A percentile compares a stretch with the other conserved stretches of the same genome.
These are phyloP conservation scores for Drosophila lini DNA, from an alignment of 1,140 invertebrate genomes.

Conservation along the genomic window DNA sequence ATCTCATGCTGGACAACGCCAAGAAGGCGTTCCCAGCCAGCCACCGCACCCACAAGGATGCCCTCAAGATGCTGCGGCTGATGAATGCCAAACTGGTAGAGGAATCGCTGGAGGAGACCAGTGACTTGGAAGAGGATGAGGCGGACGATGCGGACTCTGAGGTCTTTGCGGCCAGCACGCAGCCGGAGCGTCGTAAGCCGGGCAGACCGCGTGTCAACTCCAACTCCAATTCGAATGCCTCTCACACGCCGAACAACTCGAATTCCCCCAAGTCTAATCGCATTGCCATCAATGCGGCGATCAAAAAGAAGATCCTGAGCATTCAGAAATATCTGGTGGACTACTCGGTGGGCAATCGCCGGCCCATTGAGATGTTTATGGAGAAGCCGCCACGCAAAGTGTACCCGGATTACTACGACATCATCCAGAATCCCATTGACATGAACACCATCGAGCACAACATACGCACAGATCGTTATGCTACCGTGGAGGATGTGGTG, in stretches of 20 bases:
- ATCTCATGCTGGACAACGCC: conserved; percentile 99
- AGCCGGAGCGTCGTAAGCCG: conserved; percentile 77
- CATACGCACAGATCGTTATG: conserved; percentile 90
- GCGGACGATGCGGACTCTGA: conserved; percentile 53
- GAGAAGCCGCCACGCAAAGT: conserved; percentile 97
- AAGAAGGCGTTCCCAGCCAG: conserved; percentile 95
- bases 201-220: conserved; percentile 84
- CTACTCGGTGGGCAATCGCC: conserved; percentile 91
- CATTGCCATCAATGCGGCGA: conserved; percentile 74
- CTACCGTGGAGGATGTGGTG: conserved; percentile 87
- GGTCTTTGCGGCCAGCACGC: conserved; percentile 40
- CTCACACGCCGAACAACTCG: conserved; percentile 83
- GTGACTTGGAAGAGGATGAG: conserved; percentile 73
- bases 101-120: conserved; percentile 76
- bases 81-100: conserved; percentile 83
- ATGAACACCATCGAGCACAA: conserved; percentile 97
- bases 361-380: conserved; percentile 96
- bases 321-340: conserved; percentile 91
- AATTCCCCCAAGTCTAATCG: conserved; percentile 77
- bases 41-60: conserved; percentile 93
- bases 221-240: conserved; percentile 84
- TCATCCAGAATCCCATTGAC: conserved; percentile 97
- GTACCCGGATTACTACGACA: conserved; percentile 98
- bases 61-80: conserved; percentile 85
- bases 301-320: conserved; percentile 90